Evolutionary conservation across 2,797 vertebrate species (phyloP).

Genomic region (Mormyrus proboscirostris): DNA sequence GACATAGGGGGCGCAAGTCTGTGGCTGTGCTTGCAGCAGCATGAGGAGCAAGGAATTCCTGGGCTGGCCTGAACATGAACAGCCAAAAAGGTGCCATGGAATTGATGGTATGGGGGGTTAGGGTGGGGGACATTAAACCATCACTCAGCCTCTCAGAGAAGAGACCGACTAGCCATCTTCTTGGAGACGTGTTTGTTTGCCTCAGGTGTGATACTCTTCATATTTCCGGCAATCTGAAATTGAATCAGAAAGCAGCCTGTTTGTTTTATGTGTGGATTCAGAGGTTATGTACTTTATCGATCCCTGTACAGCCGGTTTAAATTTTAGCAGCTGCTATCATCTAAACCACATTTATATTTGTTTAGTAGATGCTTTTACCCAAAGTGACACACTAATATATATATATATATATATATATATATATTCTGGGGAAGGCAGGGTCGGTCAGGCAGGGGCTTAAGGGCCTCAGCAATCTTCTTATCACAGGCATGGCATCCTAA

Average conservation of each 20-base stretch:
- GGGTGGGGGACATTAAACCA: neutral
- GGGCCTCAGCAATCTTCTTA: neutral
- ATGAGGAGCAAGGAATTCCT: neutral
- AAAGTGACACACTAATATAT: neutral
- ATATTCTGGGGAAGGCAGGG: neutral
- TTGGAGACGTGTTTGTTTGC: constrained; percentile 1
- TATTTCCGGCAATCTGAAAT: neutral
- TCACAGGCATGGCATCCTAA: neutral
- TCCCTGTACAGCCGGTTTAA: neutral
- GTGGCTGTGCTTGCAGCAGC: constrained; percentile 11
- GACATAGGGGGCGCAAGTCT: constrained; percentile 33
- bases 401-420: no score
- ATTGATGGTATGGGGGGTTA: neutral
- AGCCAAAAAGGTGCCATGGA: neutral
- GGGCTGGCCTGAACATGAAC: neutral
- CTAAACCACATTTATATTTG: neutral
- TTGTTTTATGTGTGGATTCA: neutral
- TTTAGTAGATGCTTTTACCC: neutral
- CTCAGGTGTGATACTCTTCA: neutral
- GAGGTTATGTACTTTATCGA: neutral
- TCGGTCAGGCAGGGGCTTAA: neutral
- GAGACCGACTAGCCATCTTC: neutral
- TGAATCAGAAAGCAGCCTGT: neutral
- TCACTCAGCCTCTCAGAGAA: neutral
- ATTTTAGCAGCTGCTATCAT: neutral